These are phyloP conservation scores for Petrolisthes cinctipes DNA, from an alignment of 2,888 invertebrate species.

Conservation along the genomic window DNA sequence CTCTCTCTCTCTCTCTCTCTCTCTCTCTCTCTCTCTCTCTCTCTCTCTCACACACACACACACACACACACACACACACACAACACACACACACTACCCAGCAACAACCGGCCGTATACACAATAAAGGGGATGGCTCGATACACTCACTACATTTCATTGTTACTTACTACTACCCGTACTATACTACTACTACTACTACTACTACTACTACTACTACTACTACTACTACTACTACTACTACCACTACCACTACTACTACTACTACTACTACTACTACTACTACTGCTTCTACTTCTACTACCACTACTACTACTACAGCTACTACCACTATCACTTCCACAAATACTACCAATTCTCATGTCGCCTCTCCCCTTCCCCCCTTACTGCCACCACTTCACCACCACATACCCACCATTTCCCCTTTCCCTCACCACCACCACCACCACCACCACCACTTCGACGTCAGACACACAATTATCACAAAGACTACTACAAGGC, in stretches of 20 bases:
- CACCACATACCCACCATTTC: background rate
- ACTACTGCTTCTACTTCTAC: constrained; percentile 14
- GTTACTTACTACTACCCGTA: background rate
- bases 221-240: constrained; percentile 26
- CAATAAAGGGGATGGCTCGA: background rate
- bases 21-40: constrained; percentile 25
- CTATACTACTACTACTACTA: constrained; percentile 20
- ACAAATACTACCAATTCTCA: background rate
- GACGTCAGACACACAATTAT: no score
- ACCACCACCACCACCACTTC: background rate
- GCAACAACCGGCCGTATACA: background rate
- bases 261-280: constrained; percentile 24
- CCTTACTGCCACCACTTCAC: background rate
- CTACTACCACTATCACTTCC: background rate
- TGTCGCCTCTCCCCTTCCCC: background rate
- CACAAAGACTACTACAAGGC: no score
- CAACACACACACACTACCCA: background rate
- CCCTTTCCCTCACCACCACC: constrained; percentile 2
- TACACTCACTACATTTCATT: background rate
- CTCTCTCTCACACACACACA: constrained; percentile 11
- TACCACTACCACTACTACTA: constrained; percentile 22
- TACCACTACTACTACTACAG: background rate
- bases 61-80: constrained; percentile 10
- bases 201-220: constrained; percentile 27
- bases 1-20: background rate